Base-by-base conservation (phyloP, 2,113 vertebrate genomes). In the Lathamus discolor region DNA sequence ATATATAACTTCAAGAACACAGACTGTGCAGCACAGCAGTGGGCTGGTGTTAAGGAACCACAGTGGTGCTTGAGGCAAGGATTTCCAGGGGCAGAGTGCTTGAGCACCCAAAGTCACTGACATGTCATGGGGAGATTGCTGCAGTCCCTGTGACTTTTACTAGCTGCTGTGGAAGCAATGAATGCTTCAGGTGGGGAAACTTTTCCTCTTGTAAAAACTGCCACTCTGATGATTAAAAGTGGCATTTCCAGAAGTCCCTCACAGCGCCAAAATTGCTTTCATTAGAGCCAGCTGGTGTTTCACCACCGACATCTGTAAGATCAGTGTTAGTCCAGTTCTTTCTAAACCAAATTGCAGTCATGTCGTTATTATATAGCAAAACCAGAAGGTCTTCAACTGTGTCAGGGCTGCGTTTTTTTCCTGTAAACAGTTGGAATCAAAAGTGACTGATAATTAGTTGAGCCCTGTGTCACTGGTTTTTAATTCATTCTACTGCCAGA, bases 361-460 rank as follows among this genome's bases (percentile, higher is more conserved):
- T 55, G 17, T 31, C 27, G 16, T 37, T 37, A 41, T 44, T 55
- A 27, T 25, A 49, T 15, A 68, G 18, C 29, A 72, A 86, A 90
- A 17, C 46, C n/a, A 77, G 33, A 79, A 76, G 13, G 29, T 76
- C 37, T 85, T 94, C 49, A 49, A 25, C 37, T 46, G 54, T 9
- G 10, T 64, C 1, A 3, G 57, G 13, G 9, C 12, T 20, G 15
- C 1, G 0, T 0, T 9, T 39, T 67, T 80, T 31, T 3, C 1
- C 24, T 74, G 3, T 63, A 27, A 88, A 33, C 10, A 24, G 1
- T 3, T 52, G 54, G 39, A 92, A 51, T 48, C 62, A 15, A 85
- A 92, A 77, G 74, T 37, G 25, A 66, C 14, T 80, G 59, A 51
- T 23, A 63, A 51, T 82, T 61, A 57, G 8, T n/a, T 62, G 33